phyloP scores from a whole-genome alignment of 2,888 invertebrate species.

The Blastobasis adustella region DNA sequence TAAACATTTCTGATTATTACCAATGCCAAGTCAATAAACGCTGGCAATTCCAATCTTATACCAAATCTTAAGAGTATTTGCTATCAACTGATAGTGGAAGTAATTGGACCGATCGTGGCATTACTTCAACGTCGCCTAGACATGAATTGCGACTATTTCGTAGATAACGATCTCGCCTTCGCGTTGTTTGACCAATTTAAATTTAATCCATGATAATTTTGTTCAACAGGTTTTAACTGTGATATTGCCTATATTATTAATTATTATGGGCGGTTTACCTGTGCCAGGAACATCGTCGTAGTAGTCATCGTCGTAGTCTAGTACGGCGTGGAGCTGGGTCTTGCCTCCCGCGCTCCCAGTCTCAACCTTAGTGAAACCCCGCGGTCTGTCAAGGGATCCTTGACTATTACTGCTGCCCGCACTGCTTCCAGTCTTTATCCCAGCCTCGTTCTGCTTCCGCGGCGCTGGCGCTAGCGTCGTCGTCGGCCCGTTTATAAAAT shows the following conservation, averaged over 20 bases:
- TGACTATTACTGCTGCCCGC: constrained; percentile 47
- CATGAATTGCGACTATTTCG: constrained; percentile 20
- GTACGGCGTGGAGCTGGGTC: constrained; percentile 81
- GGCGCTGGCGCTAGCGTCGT: constrained; percentile 34
- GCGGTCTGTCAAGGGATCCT: constrained; percentile 69
- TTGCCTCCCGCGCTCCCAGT: constrained; percentile 71
- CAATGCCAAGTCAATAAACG: too few relatives aligned
- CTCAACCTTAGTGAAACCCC: constrained; percentile 79
- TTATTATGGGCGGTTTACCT: constrained; percentile 31
- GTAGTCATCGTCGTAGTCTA: constrained; percentile 80
- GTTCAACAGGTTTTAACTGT: constrained; percentile 32
- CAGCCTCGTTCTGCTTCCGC: constrained; percentile 37
- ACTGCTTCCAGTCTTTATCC: constrained; percentile 65
- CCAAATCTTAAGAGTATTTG: too few relatives aligned
- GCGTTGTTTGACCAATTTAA: constrained; percentile 21
- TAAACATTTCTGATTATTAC: too few relatives aligned
- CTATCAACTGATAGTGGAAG: constrained; percentile 42
- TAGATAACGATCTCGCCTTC: constrained; percentile 30
- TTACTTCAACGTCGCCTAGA: constrained; percentile 23
- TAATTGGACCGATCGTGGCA: constrained; percentile 38
- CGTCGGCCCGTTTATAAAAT: constrained; percentile 38
- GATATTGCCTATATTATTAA: background rate
- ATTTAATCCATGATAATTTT: constrained; percentile 22
- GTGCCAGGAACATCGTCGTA: constrained; percentile 77
- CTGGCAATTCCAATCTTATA: too few relatives aligned